Conservation (phyloP, 2,797 vertebrate genomes). For the Sebastes melanostomus region DNA sequence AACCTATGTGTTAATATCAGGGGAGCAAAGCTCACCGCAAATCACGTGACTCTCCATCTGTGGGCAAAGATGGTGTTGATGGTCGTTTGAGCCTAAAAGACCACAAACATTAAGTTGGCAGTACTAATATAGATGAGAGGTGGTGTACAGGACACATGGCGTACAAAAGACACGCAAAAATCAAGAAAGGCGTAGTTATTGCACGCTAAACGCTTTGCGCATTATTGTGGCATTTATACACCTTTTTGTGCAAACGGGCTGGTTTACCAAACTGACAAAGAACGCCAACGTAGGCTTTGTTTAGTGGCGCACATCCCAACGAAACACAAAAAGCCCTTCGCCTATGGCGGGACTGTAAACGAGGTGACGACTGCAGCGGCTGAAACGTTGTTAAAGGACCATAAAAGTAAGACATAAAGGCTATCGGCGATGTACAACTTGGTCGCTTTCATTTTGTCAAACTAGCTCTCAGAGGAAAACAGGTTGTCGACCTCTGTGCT, state of each 20-base stretch:
- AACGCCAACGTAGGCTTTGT: fast-evolving
- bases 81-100: background rate
- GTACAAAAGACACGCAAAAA: too few relatives aligned
- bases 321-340: background rate
- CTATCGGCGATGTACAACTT: background rate
- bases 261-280: too few relatives aligned
- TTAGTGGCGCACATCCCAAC: too few relatives aligned
- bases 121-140: background rate
- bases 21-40: background rate
- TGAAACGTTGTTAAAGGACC: background rate
- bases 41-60: background rate
- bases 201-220: too few relatives aligned
- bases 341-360: background rate
- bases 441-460: background rate
- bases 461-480: background rate
- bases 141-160: too few relatives aligned
- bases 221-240: too few relatives aligned
- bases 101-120: background rate
- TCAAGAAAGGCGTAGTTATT: too few relatives aligned
- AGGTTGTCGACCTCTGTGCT: background rate
- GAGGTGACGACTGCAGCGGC: background rate
- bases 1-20: background rate
- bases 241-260: too few relatives aligned
- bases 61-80: background rate
- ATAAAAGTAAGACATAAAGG: background rate